Conservation (phyloP, 2,797 vertebrate species). For the Rhadinocentrus ornatus region DNA sequence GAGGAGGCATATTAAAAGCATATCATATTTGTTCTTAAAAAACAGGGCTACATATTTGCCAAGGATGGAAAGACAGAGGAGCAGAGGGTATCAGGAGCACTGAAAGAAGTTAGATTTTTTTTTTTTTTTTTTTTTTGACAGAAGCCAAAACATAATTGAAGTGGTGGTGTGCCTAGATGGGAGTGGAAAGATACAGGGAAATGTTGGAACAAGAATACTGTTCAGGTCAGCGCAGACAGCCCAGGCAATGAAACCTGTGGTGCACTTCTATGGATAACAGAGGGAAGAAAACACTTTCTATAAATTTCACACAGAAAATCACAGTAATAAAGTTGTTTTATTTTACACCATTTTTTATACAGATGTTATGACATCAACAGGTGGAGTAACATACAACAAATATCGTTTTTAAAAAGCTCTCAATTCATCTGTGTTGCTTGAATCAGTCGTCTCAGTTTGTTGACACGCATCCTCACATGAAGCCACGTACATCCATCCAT, state of each 20-base stretch:
- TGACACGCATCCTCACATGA: no score
- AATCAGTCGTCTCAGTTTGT: not conserved
- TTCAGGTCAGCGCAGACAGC: constrained; percentile 43
- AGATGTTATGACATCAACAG: not conserved
- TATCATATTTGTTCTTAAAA: constrained; percentile 16
- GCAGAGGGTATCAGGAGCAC: not conserved
- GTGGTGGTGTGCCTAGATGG: not conserved
- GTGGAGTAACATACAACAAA: constrained; percentile 1
- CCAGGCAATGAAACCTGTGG: constrained; percentile 28
- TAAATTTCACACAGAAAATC: not conserved
- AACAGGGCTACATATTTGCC: not conserved
- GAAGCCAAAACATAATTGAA: constrained; percentile 18
- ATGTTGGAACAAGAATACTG: constrained; percentile 35
- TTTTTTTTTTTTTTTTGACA: no score
- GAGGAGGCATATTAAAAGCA: constrained; percentile 12
- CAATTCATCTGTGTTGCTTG: not conserved
- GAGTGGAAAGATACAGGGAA: constrained; percentile 18
- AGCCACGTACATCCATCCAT: no score
- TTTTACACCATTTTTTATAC: no score
- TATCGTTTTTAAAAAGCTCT: constrained; percentile 4
- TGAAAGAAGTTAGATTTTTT: constrained; percentile 14
- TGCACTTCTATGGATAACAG: constrained; percentile 12
- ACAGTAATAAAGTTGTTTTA: not conserved
- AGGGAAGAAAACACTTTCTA: not conserved
- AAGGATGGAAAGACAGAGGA: constrained; percentile 32